Conservation (phyloP, 2,888 invertebrate species). For the Papilio protenor region DNA sequence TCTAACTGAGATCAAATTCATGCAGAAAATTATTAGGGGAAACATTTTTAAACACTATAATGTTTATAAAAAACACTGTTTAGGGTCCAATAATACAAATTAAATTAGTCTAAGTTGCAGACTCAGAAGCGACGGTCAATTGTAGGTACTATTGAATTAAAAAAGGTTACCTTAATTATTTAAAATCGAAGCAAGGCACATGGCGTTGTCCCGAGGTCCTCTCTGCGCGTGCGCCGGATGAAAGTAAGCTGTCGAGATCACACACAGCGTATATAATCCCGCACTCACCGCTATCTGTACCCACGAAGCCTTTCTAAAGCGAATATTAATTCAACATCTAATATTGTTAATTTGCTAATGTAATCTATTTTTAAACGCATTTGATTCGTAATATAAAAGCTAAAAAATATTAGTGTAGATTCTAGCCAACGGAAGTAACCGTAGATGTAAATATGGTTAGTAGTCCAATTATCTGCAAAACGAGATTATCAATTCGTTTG, state of each 20-base stretch:
- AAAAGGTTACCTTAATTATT: slow-evolving; percentile 11
- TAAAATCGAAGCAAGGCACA: not conserved
- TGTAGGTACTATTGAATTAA: not conserved
- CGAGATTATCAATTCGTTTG: too few species aligned
- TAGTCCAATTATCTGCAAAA: too few species aligned
- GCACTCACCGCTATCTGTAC: not conserved
- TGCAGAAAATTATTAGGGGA: not conserved
- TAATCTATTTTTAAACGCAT: not conserved
- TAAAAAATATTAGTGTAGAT: not conserved
- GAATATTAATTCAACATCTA: slow-evolving; percentile 49
- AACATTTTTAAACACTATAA: not conserved
- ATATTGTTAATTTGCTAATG: not conserved
- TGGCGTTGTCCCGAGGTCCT: not conserved
- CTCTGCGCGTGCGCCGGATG: slow-evolving; percentile 17
- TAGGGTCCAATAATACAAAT: not conserved
- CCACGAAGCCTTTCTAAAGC: slow-evolving; percentile 49
- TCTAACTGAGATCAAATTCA: not conserved
- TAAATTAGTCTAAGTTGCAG: not conserved
- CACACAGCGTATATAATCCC: slow-evolving; percentile 28
- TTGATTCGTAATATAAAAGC: not conserved
- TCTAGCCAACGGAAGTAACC: not conserved
- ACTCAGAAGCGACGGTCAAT: not conserved
- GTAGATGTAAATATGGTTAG: too few species aligned
- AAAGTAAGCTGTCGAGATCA: slow-evolving; percentile 27
- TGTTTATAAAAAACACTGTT: not conserved